Conservation (phyloP, 2,113 vertebrate species). For the Alligator mississippiensis region DNA sequence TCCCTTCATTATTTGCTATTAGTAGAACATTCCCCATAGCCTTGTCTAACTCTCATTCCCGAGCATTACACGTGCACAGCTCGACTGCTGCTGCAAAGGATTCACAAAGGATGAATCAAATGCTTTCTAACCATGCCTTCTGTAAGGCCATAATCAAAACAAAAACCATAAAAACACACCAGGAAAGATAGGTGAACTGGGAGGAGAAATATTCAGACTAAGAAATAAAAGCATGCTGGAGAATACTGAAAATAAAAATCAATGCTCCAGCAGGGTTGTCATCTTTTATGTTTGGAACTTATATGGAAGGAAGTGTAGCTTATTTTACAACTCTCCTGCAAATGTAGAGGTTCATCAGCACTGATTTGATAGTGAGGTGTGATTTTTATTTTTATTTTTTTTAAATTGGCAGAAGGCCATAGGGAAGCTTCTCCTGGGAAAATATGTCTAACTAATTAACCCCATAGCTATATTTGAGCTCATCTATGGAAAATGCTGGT, state of each 20-base stretch:
- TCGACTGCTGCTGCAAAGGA: neutral
- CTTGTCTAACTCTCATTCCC: neutral
- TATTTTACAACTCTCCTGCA: neutral
- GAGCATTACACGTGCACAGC: neutral
- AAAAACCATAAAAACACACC: neutral
- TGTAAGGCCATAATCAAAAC: neutral
- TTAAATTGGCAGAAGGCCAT: neutral
- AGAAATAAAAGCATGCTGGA: neutral
- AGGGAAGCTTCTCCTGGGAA: neutral
- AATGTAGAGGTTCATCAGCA: neutral
- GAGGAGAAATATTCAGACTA: neutral
- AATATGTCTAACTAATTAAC: neutral
- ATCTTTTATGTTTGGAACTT: neutral
- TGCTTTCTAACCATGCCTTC: neutral
- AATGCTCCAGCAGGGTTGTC: neutral
- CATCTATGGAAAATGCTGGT: neutral
- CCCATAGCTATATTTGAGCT: neutral
- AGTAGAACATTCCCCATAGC: neutral
- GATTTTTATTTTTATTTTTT: neutral
- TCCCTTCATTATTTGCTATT: neutral
- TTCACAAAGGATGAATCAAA: neutral
- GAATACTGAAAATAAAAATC: neutral
- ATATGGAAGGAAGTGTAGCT: neutral
- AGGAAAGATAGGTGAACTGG: neutral
- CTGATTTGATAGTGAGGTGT: neutral